Evolutionary conservation across 2,113 vertebrate species (phyloP).

Genomic region (Crypturellus undulatus): DNA sequence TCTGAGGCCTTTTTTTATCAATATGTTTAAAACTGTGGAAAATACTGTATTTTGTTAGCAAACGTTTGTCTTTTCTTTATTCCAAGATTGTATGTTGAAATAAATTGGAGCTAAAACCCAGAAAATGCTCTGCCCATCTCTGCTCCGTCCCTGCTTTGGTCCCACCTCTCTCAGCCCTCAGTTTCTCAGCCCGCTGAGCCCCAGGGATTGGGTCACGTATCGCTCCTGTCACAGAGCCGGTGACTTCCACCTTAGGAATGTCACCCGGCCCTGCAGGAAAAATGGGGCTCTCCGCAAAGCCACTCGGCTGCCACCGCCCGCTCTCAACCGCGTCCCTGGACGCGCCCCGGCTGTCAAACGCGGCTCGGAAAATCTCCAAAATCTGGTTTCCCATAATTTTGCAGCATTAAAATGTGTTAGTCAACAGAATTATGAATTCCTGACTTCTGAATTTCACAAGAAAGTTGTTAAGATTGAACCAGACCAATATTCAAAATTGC

Average conservation of each 20-base stretch:
- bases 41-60: not conserved
- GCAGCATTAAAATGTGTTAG: not conserved
- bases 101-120: not conserved
- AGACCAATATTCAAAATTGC: not conserved
- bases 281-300: not conserved
- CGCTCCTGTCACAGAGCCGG: no score
- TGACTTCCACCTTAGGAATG: not conserved
- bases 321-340: no score
- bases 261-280: not conserved
- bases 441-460: not conserved
- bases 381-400: not conserved
- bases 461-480: not conserved
- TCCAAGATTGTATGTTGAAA: not conserved
- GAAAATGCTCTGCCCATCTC: not conserved
- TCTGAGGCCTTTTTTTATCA: not conserved
- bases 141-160: not conserved
- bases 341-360: no score
- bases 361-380: not conserved
- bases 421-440: not conserved
- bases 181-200: not conserved
- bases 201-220: not conserved
- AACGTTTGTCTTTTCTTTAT: fast-evolving
- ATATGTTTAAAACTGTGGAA: not conserved
- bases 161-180: not conserved
- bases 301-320: not conserved